Conservation (phyloP, 2,888 invertebrate species). For the Chromoteleia sp. region DNA sequence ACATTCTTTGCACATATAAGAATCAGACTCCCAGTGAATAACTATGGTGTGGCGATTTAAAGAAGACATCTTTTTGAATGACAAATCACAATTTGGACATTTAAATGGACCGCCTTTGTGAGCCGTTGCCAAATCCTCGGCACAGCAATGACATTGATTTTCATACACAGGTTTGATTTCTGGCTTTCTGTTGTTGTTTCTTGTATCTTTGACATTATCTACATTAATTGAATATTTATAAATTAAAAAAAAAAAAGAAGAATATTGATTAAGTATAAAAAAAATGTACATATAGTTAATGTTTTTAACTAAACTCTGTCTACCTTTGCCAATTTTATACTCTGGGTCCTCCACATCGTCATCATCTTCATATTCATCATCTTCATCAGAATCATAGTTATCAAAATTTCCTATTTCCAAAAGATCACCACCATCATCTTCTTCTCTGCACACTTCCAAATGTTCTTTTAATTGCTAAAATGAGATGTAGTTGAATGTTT, state of each 20-base stretch:
- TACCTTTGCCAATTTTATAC: constrained; percentile 66
- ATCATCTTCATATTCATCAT: constrained; percentile 72
- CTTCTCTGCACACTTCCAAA: constrained; percentile 81
- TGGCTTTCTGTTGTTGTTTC: constrained; percentile 76
- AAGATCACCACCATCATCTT: constrained; percentile 79
- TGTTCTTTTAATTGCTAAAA: constrained; percentile 81
- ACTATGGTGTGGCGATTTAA: constrained; percentile 88
- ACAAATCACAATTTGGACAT: constrained; percentile 89
- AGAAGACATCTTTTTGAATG: constrained; percentile 89
- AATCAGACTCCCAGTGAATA: constrained; percentile 89
- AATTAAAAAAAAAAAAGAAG: no score
- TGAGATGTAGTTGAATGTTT: background rate
- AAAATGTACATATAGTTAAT: no score
- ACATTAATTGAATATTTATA: no score
- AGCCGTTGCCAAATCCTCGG: constrained; percentile 86
- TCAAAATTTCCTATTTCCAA: constrained; percentile 78
- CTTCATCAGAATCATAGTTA: constrained; percentile 79
- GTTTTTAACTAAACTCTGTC: no score
- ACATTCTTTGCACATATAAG: constrained; percentile 89
- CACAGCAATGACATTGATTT: constrained; percentile 86
- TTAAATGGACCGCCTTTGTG: constrained; percentile 87
- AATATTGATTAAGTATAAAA: no score
- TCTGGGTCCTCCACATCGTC: constrained; percentile 72
- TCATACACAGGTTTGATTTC: constrained; percentile 80
- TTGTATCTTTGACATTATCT: constrained; percentile 60